Evolutionary conservation across 2,797 vertebrate genomes (phyloP).

Genomic region (Morus bassanus): DNA sequence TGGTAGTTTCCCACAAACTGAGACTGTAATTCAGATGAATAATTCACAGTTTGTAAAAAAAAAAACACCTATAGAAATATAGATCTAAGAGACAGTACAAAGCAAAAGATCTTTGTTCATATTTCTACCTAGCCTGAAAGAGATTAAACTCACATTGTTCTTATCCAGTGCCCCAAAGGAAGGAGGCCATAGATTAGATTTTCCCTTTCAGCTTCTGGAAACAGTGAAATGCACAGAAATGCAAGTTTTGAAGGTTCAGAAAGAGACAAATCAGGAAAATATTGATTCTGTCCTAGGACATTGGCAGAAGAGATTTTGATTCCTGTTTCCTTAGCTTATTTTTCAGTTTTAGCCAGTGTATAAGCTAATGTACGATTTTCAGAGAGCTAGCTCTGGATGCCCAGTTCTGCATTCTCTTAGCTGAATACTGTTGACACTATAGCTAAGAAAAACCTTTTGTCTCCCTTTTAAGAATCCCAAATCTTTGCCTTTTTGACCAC

Average conservation of each 20-base stretch:
- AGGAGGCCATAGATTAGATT: neutral
- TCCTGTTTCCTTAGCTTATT: neutral
- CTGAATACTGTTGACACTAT: neutral
- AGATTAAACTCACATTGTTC: neutral
- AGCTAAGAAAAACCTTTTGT: neutral
- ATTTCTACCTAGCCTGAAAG: neutral
- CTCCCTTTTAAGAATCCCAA: neutral
- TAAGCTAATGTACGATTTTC: neutral
- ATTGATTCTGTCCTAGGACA: neutral
- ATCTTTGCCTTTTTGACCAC: neutral
- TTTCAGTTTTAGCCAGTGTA: neutral
- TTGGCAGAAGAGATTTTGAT: neutral
- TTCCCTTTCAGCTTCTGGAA: neutral
- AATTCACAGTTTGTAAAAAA: neutral
- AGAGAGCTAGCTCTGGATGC: neutral
- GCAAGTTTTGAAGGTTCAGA: neutral
- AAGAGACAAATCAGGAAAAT: neutral
- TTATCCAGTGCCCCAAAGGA: neutral
- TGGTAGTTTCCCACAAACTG: no score
- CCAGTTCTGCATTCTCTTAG: neutral
- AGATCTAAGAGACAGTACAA: neutral
- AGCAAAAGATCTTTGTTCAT: neutral
- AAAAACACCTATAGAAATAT: neutral
- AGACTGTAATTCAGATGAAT: neutral
- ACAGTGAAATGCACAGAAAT: neutral